Base-by-base conservation (phyloP, 2,113 vertebrate genomes). In the Pluvianellus socialis region DNA sequence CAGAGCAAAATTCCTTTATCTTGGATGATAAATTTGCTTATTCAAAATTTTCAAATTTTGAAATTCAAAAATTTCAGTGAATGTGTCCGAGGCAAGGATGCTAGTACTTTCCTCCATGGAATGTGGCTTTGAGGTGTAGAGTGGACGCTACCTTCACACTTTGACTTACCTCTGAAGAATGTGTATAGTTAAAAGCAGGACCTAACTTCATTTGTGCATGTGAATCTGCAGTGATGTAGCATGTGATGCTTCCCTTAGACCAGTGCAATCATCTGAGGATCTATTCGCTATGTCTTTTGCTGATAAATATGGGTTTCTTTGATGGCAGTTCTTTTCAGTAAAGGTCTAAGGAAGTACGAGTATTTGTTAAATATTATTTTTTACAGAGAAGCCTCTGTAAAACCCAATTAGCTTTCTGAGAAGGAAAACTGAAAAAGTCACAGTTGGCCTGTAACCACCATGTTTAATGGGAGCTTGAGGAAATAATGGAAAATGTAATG, bases 401-500 rank as follows among this genome's bases (percentile, higher is more conserved):
- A 94, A 58, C 10, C 8, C 50, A 33, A 45, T 77, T 83, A 80
- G 45, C 24, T 67, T 76, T 90, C 63, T 49, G 66, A n/a, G 63
- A 90, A 89, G 28, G 33, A 35, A 89, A 91, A 44, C 24, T 66
- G 82, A 61, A 92, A 59, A 86, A 77, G 49, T 86, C 79, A 70
- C 30, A 62, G 13, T 66, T 6, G 4, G 4, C 33, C 55, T 81
- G 53, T 86, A 90, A 73, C 35, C 38, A 61, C 71, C 16, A 32
- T 28, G 4, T 91, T 96, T 87, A 68, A 71, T 14, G 28, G 32
- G 47, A 76, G 13, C 44, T 84, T 89, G 84, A 87, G 66, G 67
- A 90, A 82, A 79, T 68, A 93, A 86, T 59, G n/a, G 77, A 86
- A 92, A 95, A 85, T 42, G 30, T 76, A 85, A 66, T 76, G 56